Conservation (phyloP, 1,140 invertebrate genomes). For the Drosophila obscura region DNA sequence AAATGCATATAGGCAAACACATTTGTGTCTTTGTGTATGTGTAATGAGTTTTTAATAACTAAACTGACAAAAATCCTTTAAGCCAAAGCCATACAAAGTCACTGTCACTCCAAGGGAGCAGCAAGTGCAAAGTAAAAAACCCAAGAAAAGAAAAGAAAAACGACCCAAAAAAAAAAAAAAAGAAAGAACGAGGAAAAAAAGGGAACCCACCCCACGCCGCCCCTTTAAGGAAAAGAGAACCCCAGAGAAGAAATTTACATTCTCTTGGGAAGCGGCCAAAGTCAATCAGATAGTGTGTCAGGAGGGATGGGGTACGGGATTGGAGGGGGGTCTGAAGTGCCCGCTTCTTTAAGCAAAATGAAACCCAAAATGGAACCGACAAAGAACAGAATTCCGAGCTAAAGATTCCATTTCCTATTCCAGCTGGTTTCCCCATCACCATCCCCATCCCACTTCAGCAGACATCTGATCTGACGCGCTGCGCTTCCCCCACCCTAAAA, state of each 20-base stretch:
- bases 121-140: constrained; percentile 8
- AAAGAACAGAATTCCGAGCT: constrained; percentile 1
- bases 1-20: neutral
- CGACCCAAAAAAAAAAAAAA: neutral
- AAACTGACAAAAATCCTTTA: constrained; percentile 76
- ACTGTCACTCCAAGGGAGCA: constrained; percentile 9
- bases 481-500: too few species aligned
- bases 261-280: constrained; percentile 38
- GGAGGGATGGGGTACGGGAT: too few species aligned
- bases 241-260: constrained; percentile 35
- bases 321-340: too few species aligned
- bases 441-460: too few species aligned
- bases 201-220: too few species aligned
- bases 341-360: neutral
- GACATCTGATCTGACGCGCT: too few species aligned
- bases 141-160: constrained; percentile 1
- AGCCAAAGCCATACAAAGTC: constrained; percentile 54
- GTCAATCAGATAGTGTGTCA: constrained; percentile 26
- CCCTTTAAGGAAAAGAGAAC: neutral
- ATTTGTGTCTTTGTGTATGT: constrained; percentile 22
- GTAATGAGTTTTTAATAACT: constrained; percentile 79
- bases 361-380: constrained; percentile 21
- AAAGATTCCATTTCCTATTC: too few species aligned
- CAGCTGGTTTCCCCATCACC: too few species aligned
- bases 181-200: neutral